Base-by-base conservation (phyloP, 1,140 invertebrate species). In the Vanessa tameamea region DNA sequence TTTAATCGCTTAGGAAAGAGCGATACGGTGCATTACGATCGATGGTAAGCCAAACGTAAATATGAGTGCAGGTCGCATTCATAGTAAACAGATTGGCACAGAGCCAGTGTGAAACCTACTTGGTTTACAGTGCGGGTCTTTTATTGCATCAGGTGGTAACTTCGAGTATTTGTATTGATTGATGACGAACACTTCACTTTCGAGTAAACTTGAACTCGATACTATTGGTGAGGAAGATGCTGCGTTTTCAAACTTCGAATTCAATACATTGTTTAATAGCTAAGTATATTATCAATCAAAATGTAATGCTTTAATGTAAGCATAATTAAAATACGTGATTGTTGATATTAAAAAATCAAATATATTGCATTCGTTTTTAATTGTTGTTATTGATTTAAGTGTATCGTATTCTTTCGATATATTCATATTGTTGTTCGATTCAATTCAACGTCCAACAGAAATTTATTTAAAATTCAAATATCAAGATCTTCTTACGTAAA, bases 21-120 rank as follows among this genome's bases (percentile, higher is more conserved):
- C 26, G 12, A 59, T 14, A 26, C 55, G 1, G 5, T 4, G 23
- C 55, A 26, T 9, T 14, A 6, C 11, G 23, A 26, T 26, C 55
- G 55, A 26, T 51, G 57, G 43, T 43, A 23, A 26, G 12, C 53
- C 13, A 31, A 50, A 16, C 20, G 51, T 20, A 70, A 51, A 70
- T 64, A 72, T 73, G 71, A 73, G 47, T 73, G 47, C 69, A 48
- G 66, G 66, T 59, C 65, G 61, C 47, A 74, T 74, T 67, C 69
- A 74, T 69, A 69, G 48, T 69, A 47, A 69, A 65, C 43, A 55
- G 73, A 16, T 65, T 74, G 73, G 73, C 73, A 47, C 16, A 20
- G 15, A 8, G 67, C 73, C 73, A 69, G 73, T 13, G 55, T 26
- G 63, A n/a, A 64, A 67, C 66, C 51, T 74, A 66, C 55, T 69